phyloP scores from a whole-genome alignment of 1,140 invertebrate genomes.

The Octopus sinensis region DNA sequence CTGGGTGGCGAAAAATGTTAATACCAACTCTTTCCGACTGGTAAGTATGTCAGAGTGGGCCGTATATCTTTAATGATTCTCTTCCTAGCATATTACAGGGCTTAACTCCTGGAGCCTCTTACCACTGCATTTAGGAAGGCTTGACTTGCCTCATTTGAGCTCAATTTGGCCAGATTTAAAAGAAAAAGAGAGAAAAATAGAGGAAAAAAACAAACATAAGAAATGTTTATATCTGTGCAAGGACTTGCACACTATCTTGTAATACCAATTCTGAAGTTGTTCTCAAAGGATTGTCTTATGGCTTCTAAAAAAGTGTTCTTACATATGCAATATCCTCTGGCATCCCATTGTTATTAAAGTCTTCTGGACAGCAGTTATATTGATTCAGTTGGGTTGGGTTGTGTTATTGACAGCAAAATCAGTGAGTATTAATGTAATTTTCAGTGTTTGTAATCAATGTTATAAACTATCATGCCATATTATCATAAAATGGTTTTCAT shows the following conservation, averaged over 20 bases:
- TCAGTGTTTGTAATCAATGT: no score
- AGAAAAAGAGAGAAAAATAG: background rate
- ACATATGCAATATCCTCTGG: no score
- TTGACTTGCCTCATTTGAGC: background rate
- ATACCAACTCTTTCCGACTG: background rate
- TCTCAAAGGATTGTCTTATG: slow-evolving; percentile 1
- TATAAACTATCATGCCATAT: no score
- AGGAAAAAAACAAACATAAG: background rate
- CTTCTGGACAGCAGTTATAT: no score
- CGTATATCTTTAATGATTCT: slow-evolving; percentile 1
- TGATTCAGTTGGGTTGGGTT: no score
- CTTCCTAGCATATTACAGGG: slow-evolving; percentile 17
- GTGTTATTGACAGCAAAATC: no score
- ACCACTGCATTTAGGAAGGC: slow-evolving; percentile 1
- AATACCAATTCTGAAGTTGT: background rate
- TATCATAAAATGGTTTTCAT: background rate
- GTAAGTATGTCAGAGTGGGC: background rate
- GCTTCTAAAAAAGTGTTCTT: background rate
- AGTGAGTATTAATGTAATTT: no score
- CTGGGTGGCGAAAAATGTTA: no score
- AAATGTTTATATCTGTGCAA: background rate
- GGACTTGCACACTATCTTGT: slow-evolving; percentile 8
- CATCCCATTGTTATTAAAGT: no score
- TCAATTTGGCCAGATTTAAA: background rate
- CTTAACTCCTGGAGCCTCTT: slow-evolving; percentile 13